Conservation (phyloP, 1,140 invertebrate genomes). For the Pachypsylla venusta region DNA sequence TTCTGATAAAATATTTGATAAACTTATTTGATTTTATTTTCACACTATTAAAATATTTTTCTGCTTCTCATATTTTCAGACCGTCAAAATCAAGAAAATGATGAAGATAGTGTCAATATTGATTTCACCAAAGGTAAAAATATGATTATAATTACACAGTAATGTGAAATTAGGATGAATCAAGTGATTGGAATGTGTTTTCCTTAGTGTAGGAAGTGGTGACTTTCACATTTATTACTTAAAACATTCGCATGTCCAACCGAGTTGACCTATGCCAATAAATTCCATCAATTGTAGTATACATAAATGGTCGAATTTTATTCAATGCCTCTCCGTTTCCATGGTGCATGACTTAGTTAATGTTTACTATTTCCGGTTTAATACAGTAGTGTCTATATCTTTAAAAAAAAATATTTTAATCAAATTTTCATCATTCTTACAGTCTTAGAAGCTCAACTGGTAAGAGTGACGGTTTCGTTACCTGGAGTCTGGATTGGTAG, state of each 20-base stretch:
- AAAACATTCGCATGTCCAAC: neutral
- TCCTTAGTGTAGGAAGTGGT: neutral
- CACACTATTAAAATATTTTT: neutral
- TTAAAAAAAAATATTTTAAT: too few species aligned
- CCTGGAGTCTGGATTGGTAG: too few species aligned
- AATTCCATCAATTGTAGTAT: neutral
- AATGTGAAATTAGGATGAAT: too few species aligned
- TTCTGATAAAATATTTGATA: neutral
- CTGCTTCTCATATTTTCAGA: neutral
- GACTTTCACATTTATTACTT: neutral
- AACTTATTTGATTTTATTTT: neutral
- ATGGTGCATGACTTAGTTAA: too few species aligned
- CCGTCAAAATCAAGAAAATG: constrained; percentile 5
- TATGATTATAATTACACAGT: too few species aligned
- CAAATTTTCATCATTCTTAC: too few species aligned
- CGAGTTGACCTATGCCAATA: neutral
- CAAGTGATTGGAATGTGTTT: neutral
- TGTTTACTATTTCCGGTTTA: too few species aligned
- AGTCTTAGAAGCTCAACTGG: too few species aligned
- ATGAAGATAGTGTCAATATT: neutral
- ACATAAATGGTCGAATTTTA: neutral
- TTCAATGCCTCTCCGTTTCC: neutral
- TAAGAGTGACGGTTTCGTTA: too few species aligned
- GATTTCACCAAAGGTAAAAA: constrained; percentile 8
- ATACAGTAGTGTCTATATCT: too few species aligned